Conservation (phyloP, 2,888 invertebrate species). For the Chirona hameri region DNA sequence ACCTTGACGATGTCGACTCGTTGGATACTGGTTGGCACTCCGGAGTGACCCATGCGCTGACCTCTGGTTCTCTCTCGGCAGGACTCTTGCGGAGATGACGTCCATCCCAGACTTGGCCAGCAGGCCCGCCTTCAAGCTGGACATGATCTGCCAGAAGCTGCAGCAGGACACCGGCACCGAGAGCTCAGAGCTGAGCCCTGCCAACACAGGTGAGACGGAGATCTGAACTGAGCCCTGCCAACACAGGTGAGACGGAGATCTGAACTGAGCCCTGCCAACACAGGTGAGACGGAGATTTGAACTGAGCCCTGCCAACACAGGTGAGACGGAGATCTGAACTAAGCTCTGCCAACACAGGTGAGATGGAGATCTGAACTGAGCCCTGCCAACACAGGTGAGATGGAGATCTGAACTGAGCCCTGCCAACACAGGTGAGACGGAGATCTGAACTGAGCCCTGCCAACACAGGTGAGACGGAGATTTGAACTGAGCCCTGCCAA, state of each 20-base stretch:
- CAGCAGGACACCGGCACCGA: constrained; percentile 1
- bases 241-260: background rate
- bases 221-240: background rate
- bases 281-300: background rate
- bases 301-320: background rate
- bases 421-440: background rate
- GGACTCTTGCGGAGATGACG: background rate
- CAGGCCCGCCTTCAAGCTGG: constrained; percentile 10
- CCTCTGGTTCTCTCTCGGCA: background rate
- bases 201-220: background rate
- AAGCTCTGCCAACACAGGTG: background rate
- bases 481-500: background rate
- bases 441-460: background rate
- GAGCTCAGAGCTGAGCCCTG: background rate
- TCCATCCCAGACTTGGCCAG: background rate
- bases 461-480: background rate
- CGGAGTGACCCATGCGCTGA: background rate
- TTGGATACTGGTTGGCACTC: no score
- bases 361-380: background rate
- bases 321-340: background rate
- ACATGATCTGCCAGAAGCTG: constrained; percentile 25
- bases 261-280: background rate
- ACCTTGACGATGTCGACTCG: no score
- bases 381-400: background rate
- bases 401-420: background rate